A percentile compares a stretch with the other conserved stretches of the same genome.
Conservation (phyloP, 2,113 vertebrate genomes). For the Pygoscelis adeliae region DNA sequence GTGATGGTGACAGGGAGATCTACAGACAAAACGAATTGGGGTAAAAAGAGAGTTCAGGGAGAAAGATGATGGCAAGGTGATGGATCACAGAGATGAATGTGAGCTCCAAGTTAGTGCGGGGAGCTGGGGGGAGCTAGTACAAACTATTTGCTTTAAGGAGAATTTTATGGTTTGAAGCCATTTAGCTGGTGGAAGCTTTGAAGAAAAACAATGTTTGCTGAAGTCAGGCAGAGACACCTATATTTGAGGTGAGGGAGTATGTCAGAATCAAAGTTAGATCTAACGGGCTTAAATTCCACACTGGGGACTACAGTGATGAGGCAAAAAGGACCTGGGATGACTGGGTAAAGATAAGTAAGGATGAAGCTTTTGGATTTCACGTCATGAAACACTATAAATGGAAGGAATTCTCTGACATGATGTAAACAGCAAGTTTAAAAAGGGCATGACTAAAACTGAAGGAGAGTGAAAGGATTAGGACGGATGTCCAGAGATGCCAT, state of each 20-base stretch:
- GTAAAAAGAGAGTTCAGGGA: neutral
- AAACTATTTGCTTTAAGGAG: neutral
- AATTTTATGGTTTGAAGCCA: neutral
- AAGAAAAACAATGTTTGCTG: neutral
- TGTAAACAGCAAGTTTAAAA: neutral
- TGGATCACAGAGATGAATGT: neutral
- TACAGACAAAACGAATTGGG: neutral
- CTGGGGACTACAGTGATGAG: neutral
- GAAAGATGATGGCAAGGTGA: neutral
- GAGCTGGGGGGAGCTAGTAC: neutral
- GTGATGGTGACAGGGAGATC: neutral
- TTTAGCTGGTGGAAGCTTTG: neutral
- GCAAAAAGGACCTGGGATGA: neutral
- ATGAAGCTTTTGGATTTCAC: neutral
- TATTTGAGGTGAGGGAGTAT: neutral
- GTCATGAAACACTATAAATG: neutral
- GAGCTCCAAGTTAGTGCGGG: neutral
- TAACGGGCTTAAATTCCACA: neutral
- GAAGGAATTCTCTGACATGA: neutral
- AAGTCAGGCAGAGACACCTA: neutral
- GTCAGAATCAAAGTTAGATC: neutral
- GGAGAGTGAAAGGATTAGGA: neutral
- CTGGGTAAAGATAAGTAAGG: neutral
- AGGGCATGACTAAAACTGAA: neutral
- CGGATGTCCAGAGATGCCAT: neutral